A percentile compares a stretch with the other conserved stretches of the same genome.
Conservation (phyloP, 2,888 invertebrate genomes). For the Torymus tubicola region DNA sequence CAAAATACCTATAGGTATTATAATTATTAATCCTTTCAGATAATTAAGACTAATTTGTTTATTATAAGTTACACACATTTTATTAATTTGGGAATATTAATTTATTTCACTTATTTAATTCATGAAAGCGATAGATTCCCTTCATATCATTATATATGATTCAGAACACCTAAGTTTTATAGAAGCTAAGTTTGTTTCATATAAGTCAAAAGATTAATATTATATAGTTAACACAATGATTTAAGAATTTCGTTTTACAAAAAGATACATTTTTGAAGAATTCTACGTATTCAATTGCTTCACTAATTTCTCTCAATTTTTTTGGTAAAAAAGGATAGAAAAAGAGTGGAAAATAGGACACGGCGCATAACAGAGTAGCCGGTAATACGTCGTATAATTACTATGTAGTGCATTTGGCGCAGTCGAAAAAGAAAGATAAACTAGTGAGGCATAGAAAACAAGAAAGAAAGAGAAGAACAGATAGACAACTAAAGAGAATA, state of each 20-base stretch:
- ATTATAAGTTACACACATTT: too few relatives aligned
- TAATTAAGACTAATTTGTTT: too few relatives aligned
- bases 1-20: too few relatives aligned
- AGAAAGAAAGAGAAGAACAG: background rate
- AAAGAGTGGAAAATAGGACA: constrained; percentile 2
- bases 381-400: constrained; percentile 50
- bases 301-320: constrained; percentile 41
- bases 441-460: background rate
- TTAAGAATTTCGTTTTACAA: background rate
- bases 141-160: too few relatives aligned
- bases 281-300: constrained; percentile 17
- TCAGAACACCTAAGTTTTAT: too few relatives aligned
- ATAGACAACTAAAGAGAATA: constrained; percentile 8
- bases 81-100: too few relatives aligned
- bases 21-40: too few relatives aligned
- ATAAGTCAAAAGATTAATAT: too few relatives aligned
- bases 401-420: constrained; percentile 51
- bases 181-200: too few relatives aligned
- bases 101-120: too few relatives aligned
- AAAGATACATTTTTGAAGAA: constrained; percentile 14
- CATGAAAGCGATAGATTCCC: too few relatives aligned
- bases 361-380: constrained; percentile 1
- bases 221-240: too few relatives aligned
- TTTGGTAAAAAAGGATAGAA: background rate
- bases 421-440: constrained; percentile 20